Conservation (phyloP, 2,888 invertebrate species). For the Aromia moschata region DNA sequence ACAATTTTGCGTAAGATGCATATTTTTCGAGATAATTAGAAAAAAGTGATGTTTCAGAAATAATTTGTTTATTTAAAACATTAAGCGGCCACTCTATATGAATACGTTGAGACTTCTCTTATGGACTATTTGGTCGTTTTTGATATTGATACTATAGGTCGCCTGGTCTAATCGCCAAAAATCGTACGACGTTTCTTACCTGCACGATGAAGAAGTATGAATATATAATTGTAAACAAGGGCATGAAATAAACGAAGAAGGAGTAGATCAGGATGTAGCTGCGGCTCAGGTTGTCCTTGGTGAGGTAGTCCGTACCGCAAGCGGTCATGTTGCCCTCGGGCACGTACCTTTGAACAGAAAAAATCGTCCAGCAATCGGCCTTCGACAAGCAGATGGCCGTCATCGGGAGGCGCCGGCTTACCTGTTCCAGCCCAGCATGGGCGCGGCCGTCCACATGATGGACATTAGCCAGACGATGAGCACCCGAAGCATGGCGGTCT, state of each 20-base stretch:
- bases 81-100: too few species aligned
- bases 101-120: too few species aligned
- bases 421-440: slow-evolving; percentile 89
- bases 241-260: slow-evolving; percentile 80
- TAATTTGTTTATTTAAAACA: too few species aligned
- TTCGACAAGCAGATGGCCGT: not conserved
- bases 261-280: slow-evolving; percentile 84
- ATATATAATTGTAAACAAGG: slow-evolving; percentile 82
- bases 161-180: too few species aligned
- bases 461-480: slow-evolving; percentile 82
- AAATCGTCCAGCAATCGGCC: too few species aligned
- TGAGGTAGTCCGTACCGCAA: slow-evolving; percentile 89
- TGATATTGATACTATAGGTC: slow-evolving; percentile 22
- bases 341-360: slow-evolving; percentile 74
- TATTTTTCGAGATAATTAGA: too few species aligned
- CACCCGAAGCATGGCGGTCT: slow-evolving; percentile 80
- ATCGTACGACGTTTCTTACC: slow-evolving; percentile 64
- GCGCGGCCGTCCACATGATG: slow-evolving; percentile 81
- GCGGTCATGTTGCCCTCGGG: slow-evolving; percentile 95
- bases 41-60: too few species aligned
- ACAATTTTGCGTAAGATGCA: too few species aligned
- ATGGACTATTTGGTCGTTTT: too few species aligned
- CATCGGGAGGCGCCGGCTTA: slow-evolving; percentile 47
- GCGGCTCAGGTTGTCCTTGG: slow-evolving; percentile 77
- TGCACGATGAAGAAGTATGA: slow-evolving; percentile 90